Conservation (phyloP, 2,888 invertebrate species). For the Heliconius ethilla region DNA sequence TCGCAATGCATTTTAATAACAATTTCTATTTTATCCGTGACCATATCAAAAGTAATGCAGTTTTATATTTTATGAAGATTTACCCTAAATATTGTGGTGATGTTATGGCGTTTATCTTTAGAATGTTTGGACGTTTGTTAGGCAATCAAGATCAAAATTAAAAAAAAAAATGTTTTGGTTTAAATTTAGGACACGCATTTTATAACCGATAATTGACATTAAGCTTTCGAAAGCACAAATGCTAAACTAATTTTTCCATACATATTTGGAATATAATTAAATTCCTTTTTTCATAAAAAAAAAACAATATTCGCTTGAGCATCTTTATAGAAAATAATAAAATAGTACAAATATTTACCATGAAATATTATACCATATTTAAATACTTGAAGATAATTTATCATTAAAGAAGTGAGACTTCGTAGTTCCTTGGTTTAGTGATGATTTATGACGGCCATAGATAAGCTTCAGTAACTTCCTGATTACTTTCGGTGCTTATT, state of each 20-base stretch:
- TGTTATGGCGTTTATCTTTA: background rate
- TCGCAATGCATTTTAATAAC: slow-evolving; percentile 31
- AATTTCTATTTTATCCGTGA: slow-evolving; percentile 20
- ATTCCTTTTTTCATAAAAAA: background rate
- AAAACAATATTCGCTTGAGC: background rate
- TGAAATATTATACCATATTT: background rate
- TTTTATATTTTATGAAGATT: background rate
- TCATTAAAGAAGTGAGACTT: slow-evolving; percentile 13
- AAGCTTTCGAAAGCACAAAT: too few relatives aligned
- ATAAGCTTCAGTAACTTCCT: slow-evolving; percentile 20
- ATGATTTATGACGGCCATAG: slow-evolving; percentile 29
- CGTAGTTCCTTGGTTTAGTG: slow-evolving; percentile 13
- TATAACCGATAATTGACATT: too few relatives aligned
- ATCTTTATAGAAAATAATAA: background rate
- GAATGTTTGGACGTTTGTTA: background rate
- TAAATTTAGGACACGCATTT: background rate
- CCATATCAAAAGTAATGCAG: background rate
- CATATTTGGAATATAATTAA: too few relatives aligned
- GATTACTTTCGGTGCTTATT: slow-evolving; percentile 17
- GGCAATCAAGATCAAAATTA: background rate
- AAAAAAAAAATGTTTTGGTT: background rate
- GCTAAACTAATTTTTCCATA: too few relatives aligned
- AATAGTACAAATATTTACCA: background rate
- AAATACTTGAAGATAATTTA: slow-evolving; percentile 4
- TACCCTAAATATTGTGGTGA: background rate